These are phyloP conservation scores for Agelas oroides DNA, from an alignment of 37 sponge, comb jelly and placozoan genomes.

Conservation along the genomic window DNA sequence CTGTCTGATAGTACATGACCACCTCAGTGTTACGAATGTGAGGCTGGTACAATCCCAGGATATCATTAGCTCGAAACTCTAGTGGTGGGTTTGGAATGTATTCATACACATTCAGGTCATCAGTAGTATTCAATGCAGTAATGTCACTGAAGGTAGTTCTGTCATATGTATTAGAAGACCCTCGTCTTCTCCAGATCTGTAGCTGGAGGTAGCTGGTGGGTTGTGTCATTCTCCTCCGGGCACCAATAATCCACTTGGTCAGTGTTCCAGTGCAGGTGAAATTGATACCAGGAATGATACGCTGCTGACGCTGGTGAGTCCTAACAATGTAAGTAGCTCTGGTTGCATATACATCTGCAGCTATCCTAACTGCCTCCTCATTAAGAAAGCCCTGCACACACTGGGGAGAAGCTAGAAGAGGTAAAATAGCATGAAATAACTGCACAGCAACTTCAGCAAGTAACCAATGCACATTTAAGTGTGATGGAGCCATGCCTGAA, in stretches of 20 bases:
- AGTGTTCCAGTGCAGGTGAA: neutral
- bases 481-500: too few relatives aligned
- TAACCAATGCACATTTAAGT: too few relatives aligned
- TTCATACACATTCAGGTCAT: neutral
- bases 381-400: too few relatives aligned
- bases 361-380: too few relatives aligned
- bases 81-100: neutral
- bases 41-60: neutral
- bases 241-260: slow-evolving; percentile 7
- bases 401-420: too few relatives aligned
- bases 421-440: too few relatives aligned
- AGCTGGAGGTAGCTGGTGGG: neutral
- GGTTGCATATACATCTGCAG: too few relatives aligned
- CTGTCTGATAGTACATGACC: neutral
- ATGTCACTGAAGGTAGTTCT: neutral
- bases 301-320: neutral
- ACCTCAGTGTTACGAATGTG: too few relatives aligned
- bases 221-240: neutral
- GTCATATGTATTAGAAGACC: neutral
- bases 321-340: too few relatives aligned
- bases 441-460: too few relatives aligned
- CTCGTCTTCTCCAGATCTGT: neutral
- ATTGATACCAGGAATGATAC: neutral
- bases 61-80: neutral
- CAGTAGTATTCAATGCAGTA: neutral